phyloP scores from a whole-genome alignment of 2,888 invertebrate genomes.

The Neoitamus cyanurus region DNA sequence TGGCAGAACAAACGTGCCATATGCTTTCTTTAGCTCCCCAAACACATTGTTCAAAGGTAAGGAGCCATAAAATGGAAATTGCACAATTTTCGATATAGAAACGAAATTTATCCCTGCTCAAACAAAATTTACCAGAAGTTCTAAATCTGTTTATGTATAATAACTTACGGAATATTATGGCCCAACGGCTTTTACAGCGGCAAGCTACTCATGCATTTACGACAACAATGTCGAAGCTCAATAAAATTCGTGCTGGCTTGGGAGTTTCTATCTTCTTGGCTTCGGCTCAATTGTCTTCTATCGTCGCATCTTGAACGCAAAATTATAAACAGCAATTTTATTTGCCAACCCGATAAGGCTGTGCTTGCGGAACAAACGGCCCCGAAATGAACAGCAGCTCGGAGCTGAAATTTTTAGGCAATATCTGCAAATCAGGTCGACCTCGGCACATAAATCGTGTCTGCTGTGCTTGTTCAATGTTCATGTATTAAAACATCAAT shows the following conservation, averaged over 20 bases:
- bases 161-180: background rate
- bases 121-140: background rate
- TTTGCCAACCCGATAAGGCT: background rate
- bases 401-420: background rate
- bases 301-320: background rate
- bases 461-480: background rate
- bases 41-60: background rate
- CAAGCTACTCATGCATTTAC: background rate
- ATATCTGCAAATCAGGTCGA: background rate
- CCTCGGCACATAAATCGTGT: background rate
- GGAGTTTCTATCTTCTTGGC: background rate
- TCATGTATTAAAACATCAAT: constrained; percentile 16
- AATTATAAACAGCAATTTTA: background rate
- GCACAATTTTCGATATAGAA: background rate
- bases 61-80: background rate
- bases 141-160: background rate
- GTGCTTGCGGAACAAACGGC: background rate
- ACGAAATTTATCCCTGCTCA: background rate
- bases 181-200: background rate
- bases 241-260: background rate
- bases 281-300: background rate
- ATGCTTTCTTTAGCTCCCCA: background rate
- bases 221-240: background rate
- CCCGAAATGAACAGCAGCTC: background rate
- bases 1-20: no score